Percentiles rank a stretch among this genome's conserved stretches.
Evolutionary conservation across 2,797 vertebrate species (phyloP).

Genomic region (Scyliorhinus canicula): DNA sequence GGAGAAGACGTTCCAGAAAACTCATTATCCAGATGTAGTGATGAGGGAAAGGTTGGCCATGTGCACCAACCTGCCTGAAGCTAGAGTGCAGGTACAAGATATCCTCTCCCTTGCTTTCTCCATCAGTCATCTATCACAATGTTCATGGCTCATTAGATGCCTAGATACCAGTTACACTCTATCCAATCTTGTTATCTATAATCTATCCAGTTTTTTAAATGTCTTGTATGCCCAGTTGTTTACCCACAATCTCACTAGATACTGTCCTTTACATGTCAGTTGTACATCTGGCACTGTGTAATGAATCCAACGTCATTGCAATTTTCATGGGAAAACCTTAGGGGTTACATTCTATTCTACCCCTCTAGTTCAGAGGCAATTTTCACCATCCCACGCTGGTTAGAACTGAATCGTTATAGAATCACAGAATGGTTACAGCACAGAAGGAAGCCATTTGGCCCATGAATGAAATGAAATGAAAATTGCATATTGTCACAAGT

Average conservation of each 20-base stretch:
- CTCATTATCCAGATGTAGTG: slow-evolving; percentile 96
- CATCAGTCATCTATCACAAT: too few species aligned
- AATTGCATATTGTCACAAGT: too few species aligned
- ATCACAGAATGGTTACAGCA: too few species aligned
- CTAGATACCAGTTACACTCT: not conserved
- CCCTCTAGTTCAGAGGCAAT: not conserved
- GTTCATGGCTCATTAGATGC: not conserved
- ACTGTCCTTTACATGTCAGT: not conserved
- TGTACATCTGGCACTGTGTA: not conserved
- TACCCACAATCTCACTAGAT: not conserved
- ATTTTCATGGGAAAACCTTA: not conserved
- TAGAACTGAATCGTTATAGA: not conserved
- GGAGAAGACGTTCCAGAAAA: slow-evolving; percentile 99
- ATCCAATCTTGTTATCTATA: not conserved
- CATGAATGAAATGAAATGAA: too few species aligned
- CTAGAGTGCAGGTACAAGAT: slow-evolving; percentile 84
- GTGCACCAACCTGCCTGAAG: slow-evolving; percentile 97
- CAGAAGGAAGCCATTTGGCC: not conserved
- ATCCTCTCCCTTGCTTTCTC: not conserved
- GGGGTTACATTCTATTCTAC: not conserved
- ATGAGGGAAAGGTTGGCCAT: slow-evolving; percentile 96
- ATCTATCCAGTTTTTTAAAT: not conserved
- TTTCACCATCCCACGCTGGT: not conserved
- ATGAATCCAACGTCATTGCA: not conserved
- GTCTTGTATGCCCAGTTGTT: not conserved